Conservation (phyloP, 2,797 vertebrate species). For the Capromys pilorides region DNA sequence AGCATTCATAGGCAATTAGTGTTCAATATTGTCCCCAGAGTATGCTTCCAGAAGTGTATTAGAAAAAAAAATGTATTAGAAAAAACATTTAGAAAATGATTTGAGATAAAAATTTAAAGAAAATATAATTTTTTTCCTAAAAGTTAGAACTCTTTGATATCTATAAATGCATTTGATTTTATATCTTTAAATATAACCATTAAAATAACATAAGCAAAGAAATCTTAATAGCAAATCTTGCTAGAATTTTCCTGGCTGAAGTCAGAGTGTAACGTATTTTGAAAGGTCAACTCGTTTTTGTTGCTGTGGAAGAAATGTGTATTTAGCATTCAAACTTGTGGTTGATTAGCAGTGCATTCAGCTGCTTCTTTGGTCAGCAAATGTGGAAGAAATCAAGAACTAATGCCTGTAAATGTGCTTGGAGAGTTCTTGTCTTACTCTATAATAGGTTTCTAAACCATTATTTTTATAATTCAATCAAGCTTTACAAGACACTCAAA, state of each 20-base stretch:
- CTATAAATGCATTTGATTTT: constrained; percentile 37
- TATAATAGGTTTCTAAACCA: constrained; percentile 56
- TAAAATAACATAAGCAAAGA: constrained; percentile 22
- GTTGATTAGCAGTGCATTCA: constrained; percentile 59
- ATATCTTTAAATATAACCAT: constrained; percentile 1
- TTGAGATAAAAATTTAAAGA: background rate
- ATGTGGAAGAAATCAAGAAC: constrained; percentile 22
- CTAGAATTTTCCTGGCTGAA: background rate
- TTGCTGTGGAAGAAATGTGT: constrained; percentile 40
- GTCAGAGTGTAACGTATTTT: background rate
- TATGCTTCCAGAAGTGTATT: constrained; percentile 1
- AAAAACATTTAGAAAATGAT: background rate
- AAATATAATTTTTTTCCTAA: background rate
- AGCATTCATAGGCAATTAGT: background rate
- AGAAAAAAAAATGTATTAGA: background rate
- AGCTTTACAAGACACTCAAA: constrained; percentile 4
- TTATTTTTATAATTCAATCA: constrained; percentile 57
- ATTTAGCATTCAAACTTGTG: constrained; percentile 52
- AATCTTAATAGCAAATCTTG: background rate
- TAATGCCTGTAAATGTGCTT: constrained; percentile 28
- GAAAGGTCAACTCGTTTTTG: background rate
- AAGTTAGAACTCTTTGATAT: background rate
- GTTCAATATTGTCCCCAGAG: background rate
- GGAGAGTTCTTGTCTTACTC: constrained; percentile 32
- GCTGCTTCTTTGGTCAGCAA: background rate